Base-by-base conservation (phyloP, 1,140 invertebrate genomes). In the Drosophila mayri region DNA sequence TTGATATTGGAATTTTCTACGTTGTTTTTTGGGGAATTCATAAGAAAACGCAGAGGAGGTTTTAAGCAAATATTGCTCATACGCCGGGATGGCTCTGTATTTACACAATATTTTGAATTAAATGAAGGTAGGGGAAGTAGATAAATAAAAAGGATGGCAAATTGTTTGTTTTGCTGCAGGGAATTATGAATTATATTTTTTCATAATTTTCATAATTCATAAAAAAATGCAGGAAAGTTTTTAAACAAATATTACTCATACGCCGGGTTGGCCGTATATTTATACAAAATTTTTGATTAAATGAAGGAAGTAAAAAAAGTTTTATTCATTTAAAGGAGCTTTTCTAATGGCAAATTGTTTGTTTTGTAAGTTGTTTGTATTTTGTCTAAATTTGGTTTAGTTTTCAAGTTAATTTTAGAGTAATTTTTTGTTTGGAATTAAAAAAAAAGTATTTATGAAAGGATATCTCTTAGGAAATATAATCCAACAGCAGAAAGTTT, bases 211-310 rank as follows among this genome's bases (percentile, higher is more conserved):
- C 4, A 4, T 25, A 37, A 54, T 54, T 54, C n/a, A 37, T 22
- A 20, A 3, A n/a, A 10, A 37, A 54, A 16, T 5, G 18, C 18
- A 4, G 12, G 7, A 25, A 50, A 18, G 28, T 11, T 14, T 52
- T 22, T n/a, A 6, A 22, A n/a, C 20, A 55, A 58, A 41, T 58
- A 58, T 58, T 43, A 16, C 37, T 40, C 38, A 30, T 43, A 58
- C 55, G 37, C 8, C 22, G 16, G 20, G 55, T 5, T 14, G 16
- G 25, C 10, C 5, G 12, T 16, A 14, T 38, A 57, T 37, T 54
- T 37, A 37, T 18, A 37, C 50, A 54, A 4, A 16, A 54, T 22
- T 1, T 16, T 20, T 1, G 2, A 18, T 47, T 22, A 30, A 50
- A 52, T 20, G 1, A 32, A 16, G 7, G 2, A 22, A 22, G 30